These are phyloP conservation scores for Steinernema feltiae DNA, from an alignment of 1,140 invertebrate species.

Conservation along the genomic window DNA sequence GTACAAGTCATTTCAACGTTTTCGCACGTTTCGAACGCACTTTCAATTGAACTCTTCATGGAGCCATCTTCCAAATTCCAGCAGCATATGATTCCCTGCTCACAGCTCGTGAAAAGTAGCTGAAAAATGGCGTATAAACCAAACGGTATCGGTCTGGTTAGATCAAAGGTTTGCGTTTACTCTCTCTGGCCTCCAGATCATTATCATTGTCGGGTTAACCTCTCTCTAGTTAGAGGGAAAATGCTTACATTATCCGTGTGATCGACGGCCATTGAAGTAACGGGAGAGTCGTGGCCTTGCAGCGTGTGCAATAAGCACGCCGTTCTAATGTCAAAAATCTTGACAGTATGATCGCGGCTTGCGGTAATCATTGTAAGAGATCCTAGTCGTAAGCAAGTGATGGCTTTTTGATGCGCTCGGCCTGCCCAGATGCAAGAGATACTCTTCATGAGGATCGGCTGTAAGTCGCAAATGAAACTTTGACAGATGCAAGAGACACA, in stretches of 20 bases:
- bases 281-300: constrained; percentile 39
- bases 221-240: neutral
- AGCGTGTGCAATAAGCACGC: constrained; percentile 26
- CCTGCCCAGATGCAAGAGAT: neutral
- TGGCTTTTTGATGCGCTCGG: constrained; percentile 2
- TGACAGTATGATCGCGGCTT: constrained; percentile 19
- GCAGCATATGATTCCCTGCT: constrained; percentile 40
- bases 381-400: neutral
- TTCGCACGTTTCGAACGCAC: neutral
- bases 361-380: neutral
- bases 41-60: constrained; percentile 30
- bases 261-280: constrained; percentile 30
- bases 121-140: too few species aligned
- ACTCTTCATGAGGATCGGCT: neutral
- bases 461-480: too few species aligned
- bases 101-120: constrained; percentile 40
- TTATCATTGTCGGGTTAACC: too few species aligned
- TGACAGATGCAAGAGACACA: too few species aligned
- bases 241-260: constrained; percentile 24
- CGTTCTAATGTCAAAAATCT: constrained; percentile 30
- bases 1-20: constrained; percentile 32
- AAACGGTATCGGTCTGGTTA: too few species aligned
- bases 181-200: too few species aligned
- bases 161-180: too few species aligned
- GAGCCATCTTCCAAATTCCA: constrained; percentile 38